Evolutionary conservation across 2,113 vertebrate genomes (phyloP), one percentile per base, ranked within the genome.

Genomic region (Microcebus tavaratra): DNA sequence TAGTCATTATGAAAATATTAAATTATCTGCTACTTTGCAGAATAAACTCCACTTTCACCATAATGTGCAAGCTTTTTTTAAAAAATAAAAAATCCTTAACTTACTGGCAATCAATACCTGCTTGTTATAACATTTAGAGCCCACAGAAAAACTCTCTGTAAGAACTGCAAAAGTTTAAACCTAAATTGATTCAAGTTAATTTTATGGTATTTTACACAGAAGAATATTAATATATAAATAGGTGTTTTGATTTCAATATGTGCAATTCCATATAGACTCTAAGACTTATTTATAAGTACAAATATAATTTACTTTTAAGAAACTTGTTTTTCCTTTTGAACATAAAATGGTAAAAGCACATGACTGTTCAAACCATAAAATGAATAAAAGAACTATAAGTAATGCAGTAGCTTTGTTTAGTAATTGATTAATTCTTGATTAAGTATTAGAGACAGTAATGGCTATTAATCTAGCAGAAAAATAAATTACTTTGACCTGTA

Each of bases 371-470:
- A 50, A 34, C 4, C 80, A 42, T 67, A 80, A 83, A 96, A 73
- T 67, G 18, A 89, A 17, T 61, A 31, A 72, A 84, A 88, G 12
- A 86, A 83, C 39, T 68, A 70, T 70, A 94, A 31, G 4, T n/a
- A 57, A n/a, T 59, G 3, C 20, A 84, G 70, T 92, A 80, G 7
- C 11, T 83, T 88, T 83, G 18, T 89, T 90, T 80, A 90, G n/a
- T 8, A 48, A 86, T 55, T 65, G 31, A 93, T 94, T 57, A 85
- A 91, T 89, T 95, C 8, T 90, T 91, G 61, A 82, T 88, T 84
- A 81, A 67, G 42, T 73, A 21, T 95, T 83, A 87, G 27, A 88
- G 34, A 78, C 5, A 85, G 14, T 96, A 67, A 96, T 72, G 15
- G 45, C 10, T 94, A 67, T 76, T 94, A 59, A 18, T 81, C 14